phyloP scores from a whole-genome alignment of 2,888 invertebrate species.

The Biston stratarius region DNA sequence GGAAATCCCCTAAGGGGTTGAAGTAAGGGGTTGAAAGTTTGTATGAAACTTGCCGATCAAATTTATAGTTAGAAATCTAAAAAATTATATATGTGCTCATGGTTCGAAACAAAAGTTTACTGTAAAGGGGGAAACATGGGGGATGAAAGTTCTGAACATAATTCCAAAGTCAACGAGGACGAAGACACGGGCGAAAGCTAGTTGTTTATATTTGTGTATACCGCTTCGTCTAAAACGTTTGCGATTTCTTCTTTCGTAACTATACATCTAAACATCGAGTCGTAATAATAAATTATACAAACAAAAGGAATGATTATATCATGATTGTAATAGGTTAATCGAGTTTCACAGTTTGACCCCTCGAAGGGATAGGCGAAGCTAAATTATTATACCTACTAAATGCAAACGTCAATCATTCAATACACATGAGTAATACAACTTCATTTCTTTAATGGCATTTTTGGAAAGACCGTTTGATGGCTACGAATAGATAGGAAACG shows the following conservation, averaged over 20 bases:
- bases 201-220: no score
- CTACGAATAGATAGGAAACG: slow-evolving; percentile 54
- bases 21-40: no score
- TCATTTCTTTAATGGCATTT: slow-evolving; percentile 8
- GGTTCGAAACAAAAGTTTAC: no score
- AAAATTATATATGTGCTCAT: no score
- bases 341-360: slow-evolving; percentile 66
- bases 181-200: no score
- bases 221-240: no score
- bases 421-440: slow-evolving; percentile 33
- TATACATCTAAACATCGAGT: slow-evolving; percentile 17
- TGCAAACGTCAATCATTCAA: slow-evolving; percentile 65
- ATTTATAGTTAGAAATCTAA: no score
- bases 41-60: no score
- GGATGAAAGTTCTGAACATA: no score
- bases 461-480: slow-evolving; percentile 30
- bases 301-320: slow-evolving; percentile 57
- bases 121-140: no score
- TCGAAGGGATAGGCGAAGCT: slow-evolving; percentile 56
- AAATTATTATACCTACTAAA: slow-evolving; percentile 63
- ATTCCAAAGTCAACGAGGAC: no score
- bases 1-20: no score
- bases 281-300: slow-evolving; percentile 31
- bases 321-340: slow-evolving; percentile 65
- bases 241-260: slow-evolving; percentile 15